A percentile compares a stretch with the other conserved stretches of the same genome.
These are phyloP conservation scores for Cylloceria caligata DNA, from an alignment of 2,888 invertebrate species.

Conservation along the genomic window DNA sequence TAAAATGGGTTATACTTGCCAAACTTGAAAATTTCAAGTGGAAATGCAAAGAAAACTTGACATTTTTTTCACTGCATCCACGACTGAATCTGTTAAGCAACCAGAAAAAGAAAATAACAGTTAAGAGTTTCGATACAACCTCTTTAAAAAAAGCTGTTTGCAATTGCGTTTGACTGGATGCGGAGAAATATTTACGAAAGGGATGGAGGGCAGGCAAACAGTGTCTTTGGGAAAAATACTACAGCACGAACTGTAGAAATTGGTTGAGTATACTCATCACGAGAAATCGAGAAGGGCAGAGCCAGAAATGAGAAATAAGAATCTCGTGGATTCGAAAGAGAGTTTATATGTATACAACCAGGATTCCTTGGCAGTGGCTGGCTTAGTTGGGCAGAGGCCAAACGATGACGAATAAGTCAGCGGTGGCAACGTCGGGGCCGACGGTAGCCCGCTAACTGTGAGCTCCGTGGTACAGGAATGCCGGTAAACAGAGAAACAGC, in stretches of 20 bases:
- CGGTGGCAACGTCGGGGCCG: slow-evolving; percentile 57
- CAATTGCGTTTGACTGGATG: background rate
- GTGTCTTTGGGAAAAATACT: background rate
- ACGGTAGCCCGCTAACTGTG: slow-evolving; percentile 11
- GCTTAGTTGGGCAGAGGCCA: slow-evolving; percentile 78
- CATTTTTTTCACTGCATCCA: background rate
- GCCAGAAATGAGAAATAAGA: slow-evolving; percentile 49
- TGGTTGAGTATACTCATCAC: slow-evolving; percentile 25
- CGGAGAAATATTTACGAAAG: slow-evolving; percentile 5
- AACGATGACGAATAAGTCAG: slow-evolving; percentile 76
- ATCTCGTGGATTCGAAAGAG: slow-evolving; percentile 64
- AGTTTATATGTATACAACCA: slow-evolving; percentile 69
- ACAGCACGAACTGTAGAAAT: slow-evolving; percentile 22
- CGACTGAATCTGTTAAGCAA: no score
- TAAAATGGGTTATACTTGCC: background rate
- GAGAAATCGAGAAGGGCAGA: slow-evolving; percentile 52
- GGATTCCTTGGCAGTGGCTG: slow-evolving; percentile 80
- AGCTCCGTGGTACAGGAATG: slow-evolving; percentile 39
- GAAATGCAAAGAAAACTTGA: background rate
- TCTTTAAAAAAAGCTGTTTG: background rate
- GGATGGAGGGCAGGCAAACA: background rate
- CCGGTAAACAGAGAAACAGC: slow-evolving; percentile 73
- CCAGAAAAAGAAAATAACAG: background rate
- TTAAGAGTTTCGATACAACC: background rate
- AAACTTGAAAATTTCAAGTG: background rate